Evolutionary conservation across 2,797 vertebrate genomes (phyloP).

Genomic region (Micrastur ruficollis): DNA sequence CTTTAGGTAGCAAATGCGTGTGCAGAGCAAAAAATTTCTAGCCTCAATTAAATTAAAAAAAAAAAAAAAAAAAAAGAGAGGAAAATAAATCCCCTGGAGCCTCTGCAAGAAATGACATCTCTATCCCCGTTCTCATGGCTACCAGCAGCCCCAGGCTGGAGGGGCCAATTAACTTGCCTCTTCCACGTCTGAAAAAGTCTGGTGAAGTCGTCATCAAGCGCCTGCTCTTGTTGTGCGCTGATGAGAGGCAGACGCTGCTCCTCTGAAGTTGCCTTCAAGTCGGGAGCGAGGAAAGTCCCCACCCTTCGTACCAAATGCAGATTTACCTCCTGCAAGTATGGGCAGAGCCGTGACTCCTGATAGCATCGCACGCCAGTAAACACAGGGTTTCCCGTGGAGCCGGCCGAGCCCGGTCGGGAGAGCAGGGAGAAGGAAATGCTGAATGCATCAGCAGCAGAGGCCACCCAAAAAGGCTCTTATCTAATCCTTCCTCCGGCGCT

Average conservation of each 20-base stretch:
- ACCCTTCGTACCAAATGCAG: not conserved
- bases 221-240: not conserved
- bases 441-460: not conserved
- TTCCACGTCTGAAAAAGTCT: not conserved
- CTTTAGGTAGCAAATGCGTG: not conserved
- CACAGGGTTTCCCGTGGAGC: not conserved
- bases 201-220: fast-evolving
- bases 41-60: not conserved
- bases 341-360: not conserved
- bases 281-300: slow-evolving; percentile 26
- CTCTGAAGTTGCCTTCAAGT: not conserved
- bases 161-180: not conserved
- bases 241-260: not conserved
- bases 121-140: not conserved
- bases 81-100: not conserved
- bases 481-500: not conserved
- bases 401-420: not conserved
- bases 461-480: not conserved
- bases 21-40: not conserved
- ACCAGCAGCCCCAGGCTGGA: not conserved
- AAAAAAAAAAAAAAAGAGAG: not conserved
- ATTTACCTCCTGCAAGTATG: slow-evolving; percentile 21
- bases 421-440: not conserved
- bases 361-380: not conserved
- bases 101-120: not conserved